These are phyloP conservation scores for Papilio aristodemus DNA, from an alignment of 1,140 invertebrate species.

Conservation along the genomic window DNA sequence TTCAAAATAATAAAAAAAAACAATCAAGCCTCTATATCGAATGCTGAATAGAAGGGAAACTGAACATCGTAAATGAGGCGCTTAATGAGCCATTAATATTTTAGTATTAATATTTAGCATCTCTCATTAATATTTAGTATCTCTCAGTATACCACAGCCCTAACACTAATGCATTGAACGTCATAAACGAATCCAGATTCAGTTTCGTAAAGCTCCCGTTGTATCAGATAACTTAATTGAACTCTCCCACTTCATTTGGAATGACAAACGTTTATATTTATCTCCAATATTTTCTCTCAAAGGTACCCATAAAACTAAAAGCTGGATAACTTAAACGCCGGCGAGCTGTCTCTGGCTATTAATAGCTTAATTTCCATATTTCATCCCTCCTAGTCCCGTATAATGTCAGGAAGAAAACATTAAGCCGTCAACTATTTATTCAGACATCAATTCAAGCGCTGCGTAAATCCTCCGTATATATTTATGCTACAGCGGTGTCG, in stretches of 20 bases:
- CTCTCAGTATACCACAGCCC: conserved; percentile 39
- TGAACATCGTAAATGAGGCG: neutral
- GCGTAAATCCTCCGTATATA: conserved; percentile 30
- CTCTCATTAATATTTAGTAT: too few relatives aligned
- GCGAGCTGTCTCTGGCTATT: conserved; percentile 22
- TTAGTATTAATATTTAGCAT: too few relatives aligned
- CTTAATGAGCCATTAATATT: too few relatives aligned
- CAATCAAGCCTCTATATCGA: too few relatives aligned
- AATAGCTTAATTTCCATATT: conserved; percentile 34
- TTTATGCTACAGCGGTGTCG: conserved; percentile 30
- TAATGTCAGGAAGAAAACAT: conserved; percentile 33
- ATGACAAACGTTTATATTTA: conserved; percentile 25
- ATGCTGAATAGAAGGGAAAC: too few relatives aligned
- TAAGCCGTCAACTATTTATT: conserved; percentile 30
- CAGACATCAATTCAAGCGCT: conserved; percentile 36
- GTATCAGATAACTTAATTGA: conserved; percentile 48
- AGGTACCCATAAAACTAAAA: conserved; percentile 20
- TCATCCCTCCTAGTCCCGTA: conserved; percentile 26
- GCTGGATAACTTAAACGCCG: conserved; percentile 17
- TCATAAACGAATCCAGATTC: conserved; percentile 48
- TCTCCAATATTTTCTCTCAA: conserved; percentile 23
- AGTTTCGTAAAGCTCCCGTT: conserved; percentile 51
- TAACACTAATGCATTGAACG: conserved; percentile 51
- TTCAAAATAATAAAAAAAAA: too few relatives aligned
- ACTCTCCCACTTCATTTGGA: neutral